These are phyloP conservation scores for Pan paniscus DNA, from an alignment of 2,113 vertebrate species.

Conservation along the genomic window DNA sequence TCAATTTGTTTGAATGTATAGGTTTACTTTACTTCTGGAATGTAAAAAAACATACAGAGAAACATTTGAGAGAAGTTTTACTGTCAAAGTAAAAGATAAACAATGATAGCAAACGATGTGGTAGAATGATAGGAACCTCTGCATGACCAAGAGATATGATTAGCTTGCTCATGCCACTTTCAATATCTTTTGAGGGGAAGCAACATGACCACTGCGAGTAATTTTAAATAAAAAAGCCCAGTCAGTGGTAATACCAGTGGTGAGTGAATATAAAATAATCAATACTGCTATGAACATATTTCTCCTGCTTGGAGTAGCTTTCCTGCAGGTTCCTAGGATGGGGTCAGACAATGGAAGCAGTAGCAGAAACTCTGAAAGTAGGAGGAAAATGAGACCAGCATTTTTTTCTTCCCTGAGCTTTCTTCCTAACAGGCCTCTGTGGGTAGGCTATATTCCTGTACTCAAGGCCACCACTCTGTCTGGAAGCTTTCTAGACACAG, in stretches of 20 bases:
- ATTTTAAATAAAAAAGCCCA: neutral
- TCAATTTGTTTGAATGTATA: neutral
- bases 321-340: neutral
- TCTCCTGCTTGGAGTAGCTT: neutral
- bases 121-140: neutral
- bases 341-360: neutral
- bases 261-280: neutral
- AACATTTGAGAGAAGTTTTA: neutral
- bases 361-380: neutral
- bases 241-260: neutral
- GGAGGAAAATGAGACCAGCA: neutral
- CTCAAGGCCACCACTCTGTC: neutral
- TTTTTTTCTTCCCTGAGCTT: neutral
- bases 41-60: neutral
- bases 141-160: neutral
- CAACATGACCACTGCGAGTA: neutral
- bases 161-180: neutral
- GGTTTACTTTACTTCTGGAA: neutral
- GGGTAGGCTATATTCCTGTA: neutral
- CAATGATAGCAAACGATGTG: neutral
- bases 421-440: no score
- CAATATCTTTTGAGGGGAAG: neutral
- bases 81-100: neutral
- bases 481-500: rapidly evolving
- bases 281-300: neutral